Evolutionary conservation across 2,113 vertebrate genomes (phyloP).

Genomic region (Eidolon helvum): DNA sequence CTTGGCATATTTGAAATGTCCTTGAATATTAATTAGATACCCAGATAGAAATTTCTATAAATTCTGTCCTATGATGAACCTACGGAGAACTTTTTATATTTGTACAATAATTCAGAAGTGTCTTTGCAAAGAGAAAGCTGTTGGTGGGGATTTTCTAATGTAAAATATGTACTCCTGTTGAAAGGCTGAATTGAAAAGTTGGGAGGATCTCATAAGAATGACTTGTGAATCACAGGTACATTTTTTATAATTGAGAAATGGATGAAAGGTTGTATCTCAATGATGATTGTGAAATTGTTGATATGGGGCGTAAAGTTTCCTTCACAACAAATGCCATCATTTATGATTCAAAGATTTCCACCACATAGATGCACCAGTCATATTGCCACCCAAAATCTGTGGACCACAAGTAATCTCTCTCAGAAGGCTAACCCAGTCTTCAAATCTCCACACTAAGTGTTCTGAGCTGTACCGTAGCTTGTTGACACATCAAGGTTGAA

Average conservation of each 20-base stretch:
- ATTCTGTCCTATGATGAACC: slow-evolving; percentile 63
- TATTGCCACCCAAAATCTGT: background rate
- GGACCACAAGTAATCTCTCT: background rate
- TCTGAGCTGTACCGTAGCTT: background rate
- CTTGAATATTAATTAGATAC: slow-evolving; percentile 81
- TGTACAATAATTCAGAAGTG: slow-evolving; percentile 54
- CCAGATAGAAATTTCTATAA: slow-evolving; percentile 74
- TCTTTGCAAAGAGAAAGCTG: slow-evolving; percentile 53
- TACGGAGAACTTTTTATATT: slow-evolving; percentile 70
- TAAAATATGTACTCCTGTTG: background rate
- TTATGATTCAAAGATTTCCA: background rate
- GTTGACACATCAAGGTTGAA: background rate
- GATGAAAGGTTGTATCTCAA: background rate
- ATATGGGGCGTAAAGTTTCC: background rate
- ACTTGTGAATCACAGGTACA: background rate
- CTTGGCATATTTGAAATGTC: slow-evolving; percentile 73
- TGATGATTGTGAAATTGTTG: background rate
- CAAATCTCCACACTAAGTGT: background rate
- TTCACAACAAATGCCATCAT: background rate
- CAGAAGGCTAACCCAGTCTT: background rate
- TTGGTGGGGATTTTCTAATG: slow-evolving; percentile 58
- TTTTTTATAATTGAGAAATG: background rate
- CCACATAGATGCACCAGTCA: background rate
- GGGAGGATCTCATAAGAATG: background rate
- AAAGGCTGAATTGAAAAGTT: slow-evolving; percentile 5